Conservation (phyloP, 2,797 vertebrate species). For the Clarias fuscus region DNA sequence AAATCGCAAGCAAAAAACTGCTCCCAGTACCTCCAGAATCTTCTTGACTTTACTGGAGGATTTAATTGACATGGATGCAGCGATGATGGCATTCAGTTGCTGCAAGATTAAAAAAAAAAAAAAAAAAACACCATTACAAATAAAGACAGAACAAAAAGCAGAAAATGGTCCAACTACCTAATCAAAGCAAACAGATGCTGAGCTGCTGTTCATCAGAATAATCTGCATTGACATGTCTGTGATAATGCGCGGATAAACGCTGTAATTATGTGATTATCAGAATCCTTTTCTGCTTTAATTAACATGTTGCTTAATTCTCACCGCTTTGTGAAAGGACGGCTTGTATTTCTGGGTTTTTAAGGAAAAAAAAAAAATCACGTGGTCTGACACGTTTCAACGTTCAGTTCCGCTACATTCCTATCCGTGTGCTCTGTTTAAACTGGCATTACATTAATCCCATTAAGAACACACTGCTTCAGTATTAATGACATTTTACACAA, state of each 20-base stretch:
- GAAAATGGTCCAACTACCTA: conserved; percentile 16
- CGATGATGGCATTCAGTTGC: conserved; percentile 91
- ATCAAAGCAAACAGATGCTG: conserved; percentile 26
- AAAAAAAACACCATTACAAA: neutral
- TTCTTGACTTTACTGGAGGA: conserved; percentile 89
- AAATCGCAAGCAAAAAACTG: neutral
- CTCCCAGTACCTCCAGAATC: conserved; percentile 85
- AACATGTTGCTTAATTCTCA: neutral
- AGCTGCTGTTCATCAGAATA: conserved; percentile 2
- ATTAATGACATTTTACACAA: no score
- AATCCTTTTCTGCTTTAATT: neutral
- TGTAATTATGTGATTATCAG: conserved; percentile 29
- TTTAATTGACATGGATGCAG: conserved; percentile 91
- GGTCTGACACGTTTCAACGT: neutral
- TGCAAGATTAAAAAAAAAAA: conserved; percentile 56
- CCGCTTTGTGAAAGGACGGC: neutral
- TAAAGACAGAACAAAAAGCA: neutral
- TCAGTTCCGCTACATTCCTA: neutral
- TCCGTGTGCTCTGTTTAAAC: no score
- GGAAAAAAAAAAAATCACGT: neutral
- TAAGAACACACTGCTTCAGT: no score
- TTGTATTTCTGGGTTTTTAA: neutral
- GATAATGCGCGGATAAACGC: neutral
- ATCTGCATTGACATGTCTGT: conserved; percentile 26
- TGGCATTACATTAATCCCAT: no score